These are phyloP conservation scores for Lingula anatina DNA, from an alignment of 2,888 invertebrate genomes.

Conservation along the genomic window DNA sequence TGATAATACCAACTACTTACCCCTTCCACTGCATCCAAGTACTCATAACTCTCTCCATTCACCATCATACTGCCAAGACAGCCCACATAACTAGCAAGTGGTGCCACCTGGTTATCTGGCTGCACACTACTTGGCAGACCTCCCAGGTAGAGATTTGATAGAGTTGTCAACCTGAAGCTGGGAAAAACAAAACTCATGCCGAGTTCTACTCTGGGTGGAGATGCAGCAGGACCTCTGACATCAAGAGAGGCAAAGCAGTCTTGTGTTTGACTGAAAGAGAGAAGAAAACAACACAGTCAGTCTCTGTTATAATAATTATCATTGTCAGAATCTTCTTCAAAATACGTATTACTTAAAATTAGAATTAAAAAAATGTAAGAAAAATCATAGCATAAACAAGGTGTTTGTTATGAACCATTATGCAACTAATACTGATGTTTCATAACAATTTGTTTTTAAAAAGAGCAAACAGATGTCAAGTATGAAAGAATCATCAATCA, in stretches of 20 bases:
- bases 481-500: no score
- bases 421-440: no score
- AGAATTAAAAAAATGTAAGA: no score
- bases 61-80: not conserved
- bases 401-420: no score
- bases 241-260: constrained; percentile 5
- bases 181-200: not conserved
- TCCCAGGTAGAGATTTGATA: not conserved
- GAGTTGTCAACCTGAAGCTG: not conserved
- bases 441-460: no score
- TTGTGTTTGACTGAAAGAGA: constrained; percentile 2
- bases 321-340: no score
- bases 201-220: not conserved
- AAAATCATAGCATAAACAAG: no score
- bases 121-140: not conserved
- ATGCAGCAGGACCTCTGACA: not conserved
- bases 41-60: not conserved
- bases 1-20: not conserved
- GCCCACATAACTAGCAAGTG: not conserved
- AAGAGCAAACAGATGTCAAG: no score
- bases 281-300: no score
- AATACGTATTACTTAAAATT: no score
- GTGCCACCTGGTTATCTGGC: not conserved
- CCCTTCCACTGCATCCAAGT: not conserved
- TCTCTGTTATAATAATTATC: no score